phyloP scores from a whole-genome alignment of 2,797 vertebrate genomes.

The Zenarchopterus dispar region DNA sequence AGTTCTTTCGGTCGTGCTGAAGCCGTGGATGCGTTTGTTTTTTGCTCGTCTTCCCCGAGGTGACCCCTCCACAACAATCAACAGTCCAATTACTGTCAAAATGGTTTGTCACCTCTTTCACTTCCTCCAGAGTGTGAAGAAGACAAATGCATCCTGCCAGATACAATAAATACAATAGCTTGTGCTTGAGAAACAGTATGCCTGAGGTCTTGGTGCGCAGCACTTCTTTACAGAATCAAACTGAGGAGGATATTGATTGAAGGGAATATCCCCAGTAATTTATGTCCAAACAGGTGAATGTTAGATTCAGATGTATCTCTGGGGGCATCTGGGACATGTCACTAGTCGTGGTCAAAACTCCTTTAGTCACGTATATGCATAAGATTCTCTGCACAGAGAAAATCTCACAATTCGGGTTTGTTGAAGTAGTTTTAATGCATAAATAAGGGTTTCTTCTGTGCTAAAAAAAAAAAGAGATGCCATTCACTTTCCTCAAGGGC shows the following conservation, averaged over 20 bases:
- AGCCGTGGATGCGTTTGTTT: background rate
- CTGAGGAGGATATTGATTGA: background rate
- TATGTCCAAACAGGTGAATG: background rate
- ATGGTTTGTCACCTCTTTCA: slow-evolving; percentile 56
- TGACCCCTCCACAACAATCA: slow-evolving; percentile 43
- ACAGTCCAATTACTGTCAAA: slow-evolving; percentile 65
- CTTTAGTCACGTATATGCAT: no score
- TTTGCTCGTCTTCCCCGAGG: slow-evolving; percentile 23
- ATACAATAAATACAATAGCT: slow-evolving; percentile 16
- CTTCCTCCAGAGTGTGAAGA: slow-evolving; percentile 47
- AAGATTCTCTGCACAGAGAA: no score
- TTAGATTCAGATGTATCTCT: background rate
- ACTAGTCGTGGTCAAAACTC: no score
- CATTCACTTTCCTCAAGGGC: no score
- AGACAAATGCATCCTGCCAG: slow-evolving; percentile 34
- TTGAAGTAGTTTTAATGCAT: no score
- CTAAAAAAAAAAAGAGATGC: no score
- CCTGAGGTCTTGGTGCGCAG: slow-evolving; percentile 1
- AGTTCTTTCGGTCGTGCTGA: slow-evolving; percentile 2
- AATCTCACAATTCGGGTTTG: no score
- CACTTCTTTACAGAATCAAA: background rate
- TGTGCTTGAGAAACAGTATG: slow-evolving; percentile 15
- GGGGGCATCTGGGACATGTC: no score
- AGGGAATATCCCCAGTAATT: background rate
- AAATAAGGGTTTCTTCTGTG: no score